A percentile compares a stretch with the other conserved stretches of the same genome.
These are phyloP conservation scores for Lordiphosa clarofinis DNA, from an alignment of 1,140 invertebrate genomes.

Conservation along the genomic window DNA sequence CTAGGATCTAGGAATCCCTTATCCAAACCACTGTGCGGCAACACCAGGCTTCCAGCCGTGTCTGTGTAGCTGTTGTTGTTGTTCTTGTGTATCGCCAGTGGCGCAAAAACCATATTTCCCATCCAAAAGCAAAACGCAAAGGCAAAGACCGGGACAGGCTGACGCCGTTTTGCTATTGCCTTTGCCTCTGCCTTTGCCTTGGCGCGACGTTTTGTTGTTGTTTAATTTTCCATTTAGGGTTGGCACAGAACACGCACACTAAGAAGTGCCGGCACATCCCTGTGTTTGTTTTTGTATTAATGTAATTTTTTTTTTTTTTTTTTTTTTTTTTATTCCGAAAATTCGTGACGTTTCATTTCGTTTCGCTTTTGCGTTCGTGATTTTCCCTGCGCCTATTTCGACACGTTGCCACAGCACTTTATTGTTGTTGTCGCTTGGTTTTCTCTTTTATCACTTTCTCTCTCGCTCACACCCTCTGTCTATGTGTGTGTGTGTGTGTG, in stretches of 20 bases:
- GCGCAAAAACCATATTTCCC: slow-evolving; percentile 30
- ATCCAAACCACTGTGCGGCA: slow-evolving; percentile 36
- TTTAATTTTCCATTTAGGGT: slow-evolving; percentile 72
- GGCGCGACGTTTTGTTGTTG: slow-evolving; percentile 56
- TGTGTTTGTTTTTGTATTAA: slow-evolving; percentile 64
- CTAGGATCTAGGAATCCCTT: too few relatives aligned
- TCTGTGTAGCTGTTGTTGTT: background rate
- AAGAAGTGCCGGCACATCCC: slow-evolving; percentile 18
- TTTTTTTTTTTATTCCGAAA: slow-evolving; percentile 11
- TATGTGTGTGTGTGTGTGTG: slow-evolving; percentile 3
- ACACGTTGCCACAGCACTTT: background rate
- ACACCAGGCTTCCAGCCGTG: background rate
- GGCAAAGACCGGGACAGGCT: slow-evolving; percentile 37
- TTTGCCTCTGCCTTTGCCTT: slow-evolving; percentile 10
- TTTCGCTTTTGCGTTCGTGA: slow-evolving; percentile 19
- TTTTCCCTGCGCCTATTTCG: slow-evolving; percentile 11
- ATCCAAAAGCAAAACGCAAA: slow-evolving; percentile 16
- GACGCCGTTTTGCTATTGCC: too few relatives aligned
- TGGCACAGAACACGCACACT: slow-evolving; percentile 24
- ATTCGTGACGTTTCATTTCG: slow-evolving; percentile 55
- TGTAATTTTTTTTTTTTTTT: slow-evolving; percentile 40
- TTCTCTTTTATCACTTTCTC: slow-evolving; percentile 5
- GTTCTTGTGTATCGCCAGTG: slow-evolving; percentile 24
- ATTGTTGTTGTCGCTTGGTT: slow-evolving; percentile 14
- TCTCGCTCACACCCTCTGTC: background rate